Percentiles rank a stretch among this genome's conserved stretches.
These are phyloP conservation scores for Kradibia gibbosae DNA, from an alignment of 1,140 invertebrate genomes.

Conservation along the genomic window DNA sequence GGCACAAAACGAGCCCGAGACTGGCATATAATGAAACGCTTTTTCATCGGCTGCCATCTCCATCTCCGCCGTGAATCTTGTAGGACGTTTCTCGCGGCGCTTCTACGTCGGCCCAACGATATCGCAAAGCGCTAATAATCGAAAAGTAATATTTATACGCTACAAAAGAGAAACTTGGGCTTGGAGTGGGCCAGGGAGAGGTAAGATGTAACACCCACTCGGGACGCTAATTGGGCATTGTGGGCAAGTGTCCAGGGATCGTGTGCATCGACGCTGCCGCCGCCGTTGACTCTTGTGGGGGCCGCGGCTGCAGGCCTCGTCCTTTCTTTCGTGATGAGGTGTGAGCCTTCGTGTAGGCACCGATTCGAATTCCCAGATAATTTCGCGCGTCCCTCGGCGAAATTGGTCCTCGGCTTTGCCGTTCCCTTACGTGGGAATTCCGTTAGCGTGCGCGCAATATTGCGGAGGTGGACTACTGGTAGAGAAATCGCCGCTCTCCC, in stretches of 20 bases:
- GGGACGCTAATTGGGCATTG: conserved; percentile 43
- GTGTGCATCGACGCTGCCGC: neutral
- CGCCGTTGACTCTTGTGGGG: neutral
- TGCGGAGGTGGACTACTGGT: neutral
- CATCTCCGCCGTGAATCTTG: neutral
- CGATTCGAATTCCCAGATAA: conserved; percentile 26
- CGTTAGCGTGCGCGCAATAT: neutral
- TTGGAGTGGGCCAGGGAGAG: neutral
- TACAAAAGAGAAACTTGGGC: conserved; percentile 17
- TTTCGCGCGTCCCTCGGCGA: conserved; percentile 11
- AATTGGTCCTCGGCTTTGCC: no score
- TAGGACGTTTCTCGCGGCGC: neutral
- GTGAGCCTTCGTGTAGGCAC: neutral
- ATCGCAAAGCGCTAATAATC: conserved; percentile 17
- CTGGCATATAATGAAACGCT: neutral
- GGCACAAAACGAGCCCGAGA: neutral
- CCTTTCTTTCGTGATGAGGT: neutral
- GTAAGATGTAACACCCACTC: conserved; percentile 10
- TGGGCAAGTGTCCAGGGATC: neutral
- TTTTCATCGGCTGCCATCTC: neutral
- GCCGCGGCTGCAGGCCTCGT: neutral
- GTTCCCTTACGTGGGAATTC: neutral
- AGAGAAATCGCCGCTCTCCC: no score
- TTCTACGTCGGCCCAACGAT: neutral
- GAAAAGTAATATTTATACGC: conserved; percentile 16